Evolutionary conservation across 1,140 invertebrate genomes (phyloP).

Genomic region (Drosophila repleta): DNA sequence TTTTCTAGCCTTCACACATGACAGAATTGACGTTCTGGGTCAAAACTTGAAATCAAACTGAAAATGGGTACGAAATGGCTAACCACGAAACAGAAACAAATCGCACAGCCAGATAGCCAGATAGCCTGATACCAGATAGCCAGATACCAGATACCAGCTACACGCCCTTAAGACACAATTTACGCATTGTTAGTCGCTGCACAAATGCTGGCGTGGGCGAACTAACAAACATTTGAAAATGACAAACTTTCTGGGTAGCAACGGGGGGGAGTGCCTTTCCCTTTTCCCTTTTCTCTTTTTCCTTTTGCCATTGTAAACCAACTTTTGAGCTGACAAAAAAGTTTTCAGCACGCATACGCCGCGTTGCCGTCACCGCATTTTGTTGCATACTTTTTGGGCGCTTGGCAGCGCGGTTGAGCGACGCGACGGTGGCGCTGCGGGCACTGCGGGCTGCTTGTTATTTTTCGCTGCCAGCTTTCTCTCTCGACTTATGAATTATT

Average conservation of each 20-base stretch:
- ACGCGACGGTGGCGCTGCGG: conserved; percentile 10
- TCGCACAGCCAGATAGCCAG: neutral
- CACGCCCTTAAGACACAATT: conserved; percentile 70
- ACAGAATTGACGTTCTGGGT: conserved; percentile 1
- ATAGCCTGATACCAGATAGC: conserved; percentile 6
- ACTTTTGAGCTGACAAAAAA: conserved; percentile 72
- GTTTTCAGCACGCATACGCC: conserved; percentile 75
- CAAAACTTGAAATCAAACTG: conserved; percentile 2
- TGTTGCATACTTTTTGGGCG: conserved; percentile 74
- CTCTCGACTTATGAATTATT: conserved; percentile 76
- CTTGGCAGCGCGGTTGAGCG: conserved; percentile 39
- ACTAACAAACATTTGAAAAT: conserved; percentile 60
- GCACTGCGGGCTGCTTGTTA: conserved; percentile 56
- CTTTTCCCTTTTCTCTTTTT: too few species aligned
- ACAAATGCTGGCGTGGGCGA: conserved; percentile 60
- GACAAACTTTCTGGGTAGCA: conserved; percentile 58
- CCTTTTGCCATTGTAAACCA: conserved; percentile 38
- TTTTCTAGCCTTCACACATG: neutral
- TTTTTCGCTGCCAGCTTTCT: conserved; percentile 57
- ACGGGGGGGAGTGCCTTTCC: neutral
- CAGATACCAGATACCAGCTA: conserved; percentile 50
- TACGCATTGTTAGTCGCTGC: conserved; percentile 56
- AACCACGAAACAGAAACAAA: conserved; percentile 51
- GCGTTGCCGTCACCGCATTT: conserved; percentile 66
- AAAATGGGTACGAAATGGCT: conserved; percentile 4